Evolutionary conservation across 2,797 vertebrate species (phyloP).

Genomic region (Scarus forsteni): DNA sequence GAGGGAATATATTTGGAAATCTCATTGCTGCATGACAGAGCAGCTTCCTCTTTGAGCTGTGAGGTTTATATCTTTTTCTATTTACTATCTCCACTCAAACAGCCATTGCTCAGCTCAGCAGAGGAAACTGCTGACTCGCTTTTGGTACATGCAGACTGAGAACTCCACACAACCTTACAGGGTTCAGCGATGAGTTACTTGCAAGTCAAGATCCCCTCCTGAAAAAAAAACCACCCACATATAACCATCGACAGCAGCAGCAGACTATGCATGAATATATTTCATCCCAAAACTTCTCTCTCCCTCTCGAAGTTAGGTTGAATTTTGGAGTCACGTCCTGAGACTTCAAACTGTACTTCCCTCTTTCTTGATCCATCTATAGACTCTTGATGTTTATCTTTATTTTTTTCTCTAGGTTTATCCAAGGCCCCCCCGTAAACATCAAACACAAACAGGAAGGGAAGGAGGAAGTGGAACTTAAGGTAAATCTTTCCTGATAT

Average conservation of each 20-base stretch:
- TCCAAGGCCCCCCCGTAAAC: constrained; percentile 32
- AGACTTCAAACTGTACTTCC: constrained; percentile 36
- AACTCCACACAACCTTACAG: constrained; percentile 6
- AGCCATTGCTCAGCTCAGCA: constrained; percentile 14
- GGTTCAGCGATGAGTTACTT: constrained; percentile 20
- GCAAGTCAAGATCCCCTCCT: constrained; percentile 34
- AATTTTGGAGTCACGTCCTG: constrained; percentile 8
- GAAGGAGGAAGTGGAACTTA: constrained; percentile 7
- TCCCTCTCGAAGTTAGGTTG: constrained; percentile 5
- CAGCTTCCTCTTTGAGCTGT: neutral
- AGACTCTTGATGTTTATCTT: constrained; percentile 35
- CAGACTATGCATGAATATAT: constrained; percentile 12
- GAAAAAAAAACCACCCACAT: constrained; percentile 19
- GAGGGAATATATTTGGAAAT: neutral
- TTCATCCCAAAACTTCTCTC: constrained; percentile 11
- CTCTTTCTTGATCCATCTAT: constrained; percentile 5
- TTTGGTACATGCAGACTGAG: neutral
- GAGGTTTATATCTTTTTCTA: constrained; percentile 7
- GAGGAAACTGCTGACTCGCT: constrained; percentile 36
- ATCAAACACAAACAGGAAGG: constrained; percentile 20
- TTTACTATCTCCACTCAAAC: constrained; percentile 11
- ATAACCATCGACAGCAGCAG: constrained; percentile 18
- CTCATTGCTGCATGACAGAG: neutral
- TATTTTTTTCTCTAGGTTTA: constrained; percentile 5
- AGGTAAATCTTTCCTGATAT: constrained; percentile 16